A percentile compares a stretch with the other conserved stretches of the same genome.
Evolutionary conservation across 2,113 vertebrate genomes (phyloP).

Genomic region (Piaya cayana): DNA sequence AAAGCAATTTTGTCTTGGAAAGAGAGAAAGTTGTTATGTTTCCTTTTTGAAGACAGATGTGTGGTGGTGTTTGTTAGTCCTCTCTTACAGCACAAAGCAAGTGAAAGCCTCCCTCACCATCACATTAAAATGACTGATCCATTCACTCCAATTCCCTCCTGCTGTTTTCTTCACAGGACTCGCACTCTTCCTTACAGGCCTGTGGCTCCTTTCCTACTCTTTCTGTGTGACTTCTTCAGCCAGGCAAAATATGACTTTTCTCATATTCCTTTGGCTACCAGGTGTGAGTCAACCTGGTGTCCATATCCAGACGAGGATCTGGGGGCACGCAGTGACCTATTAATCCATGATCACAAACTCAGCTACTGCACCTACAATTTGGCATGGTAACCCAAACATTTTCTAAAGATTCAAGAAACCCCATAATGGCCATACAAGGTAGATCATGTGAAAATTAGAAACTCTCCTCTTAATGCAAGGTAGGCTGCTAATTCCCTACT

Average conservation of each 20-base stretch:
- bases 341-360: not conserved
- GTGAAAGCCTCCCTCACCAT: not conserved
- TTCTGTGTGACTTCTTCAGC: not conserved
- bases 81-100: not conserved
- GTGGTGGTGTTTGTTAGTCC: not conserved
- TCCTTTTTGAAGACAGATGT: not conserved
- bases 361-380: not conserved
- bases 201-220: not conserved
- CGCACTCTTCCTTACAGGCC: not conserved
- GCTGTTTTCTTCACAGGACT: not conserved
- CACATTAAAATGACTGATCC: not conserved
- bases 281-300: not conserved
- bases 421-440: not conserved
- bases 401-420: not conserved
- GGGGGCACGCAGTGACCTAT: not conserved
- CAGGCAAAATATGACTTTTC: not conserved
- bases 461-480: not conserved
- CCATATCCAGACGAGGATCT: not conserved
- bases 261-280: not conserved
- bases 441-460: not conserved
- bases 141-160: not conserved
- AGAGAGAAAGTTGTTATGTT: not conserved
- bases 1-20: not conserved
- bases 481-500: not conserved
- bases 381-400: not conserved